Evolutionary conservation across 2,113 vertebrate genomes (phyloP), one percentile per base, ranked within the genome.

Genomic region (Dicerorhinus sumatrensis): DNA sequence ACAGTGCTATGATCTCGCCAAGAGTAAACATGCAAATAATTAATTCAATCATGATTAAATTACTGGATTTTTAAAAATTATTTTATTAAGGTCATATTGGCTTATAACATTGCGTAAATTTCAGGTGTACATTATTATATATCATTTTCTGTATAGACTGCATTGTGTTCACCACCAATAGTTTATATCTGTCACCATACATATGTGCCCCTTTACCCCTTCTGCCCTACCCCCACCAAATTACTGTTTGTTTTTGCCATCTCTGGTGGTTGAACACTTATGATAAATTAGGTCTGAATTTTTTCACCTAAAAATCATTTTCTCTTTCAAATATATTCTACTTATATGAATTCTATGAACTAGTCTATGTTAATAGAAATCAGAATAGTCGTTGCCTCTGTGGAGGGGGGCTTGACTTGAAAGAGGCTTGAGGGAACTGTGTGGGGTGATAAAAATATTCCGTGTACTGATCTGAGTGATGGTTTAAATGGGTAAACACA

Each of bases 241-340:
- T 65, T 56, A n/a, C 5, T 29, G 3, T 48, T 4, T 65, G 31
- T 12, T 86, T 39, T 84, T 14, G 23, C 5, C 20, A n/a, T 58
- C n/a, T 82, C 56, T 73, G 72, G 46, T 18, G 42, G n/a, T 4
- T 95, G 31, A 70, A 27, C 8, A 58, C 20, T 75, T 85, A 67
- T 8, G 31, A 67, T 56, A 93, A 82, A 72, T 73, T 39, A 51
- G n/a, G 62, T 63, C 65, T 46, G 25, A 88, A 23, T 12, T 75
- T 89, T 86, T 69, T 86, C n/a, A 97, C 36, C 91, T 93, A 84
- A 81, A 96, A 94, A 48, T 81, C 56, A 65, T 76, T 63, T 94
- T 94, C 27, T 77, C 69, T 76, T 91, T 80, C 20, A 93, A 67
- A 90, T 25, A 76, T 13, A 84, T 85, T 94, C 39, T 58, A 75